Evolutionary conservation across 2,113 vertebrate genomes (phyloP).

Genomic region (Tragulus kanchil): DNA sequence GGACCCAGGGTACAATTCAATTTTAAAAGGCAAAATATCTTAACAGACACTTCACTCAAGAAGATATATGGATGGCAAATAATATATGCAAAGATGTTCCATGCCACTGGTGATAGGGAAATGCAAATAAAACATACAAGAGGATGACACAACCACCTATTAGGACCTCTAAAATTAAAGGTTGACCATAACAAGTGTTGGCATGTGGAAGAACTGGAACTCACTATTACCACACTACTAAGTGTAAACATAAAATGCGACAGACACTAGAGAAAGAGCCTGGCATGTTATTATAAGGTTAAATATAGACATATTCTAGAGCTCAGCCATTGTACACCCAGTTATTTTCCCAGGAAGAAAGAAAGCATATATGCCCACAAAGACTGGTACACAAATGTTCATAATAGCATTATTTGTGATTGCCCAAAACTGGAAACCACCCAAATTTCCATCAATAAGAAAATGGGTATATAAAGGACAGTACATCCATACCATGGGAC

Average conservation of each 20-base stretch:
- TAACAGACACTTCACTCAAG: background rate
- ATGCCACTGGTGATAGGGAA: background rate
- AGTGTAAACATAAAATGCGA: background rate
- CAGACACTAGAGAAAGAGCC: background rate
- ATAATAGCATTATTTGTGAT: background rate
- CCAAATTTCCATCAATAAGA: background rate
- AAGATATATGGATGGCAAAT: background rate
- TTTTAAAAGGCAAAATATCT: slow-evolving; percentile 29
- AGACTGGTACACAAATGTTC: background rate
- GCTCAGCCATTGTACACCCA: background rate
- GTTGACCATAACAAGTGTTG: background rate
- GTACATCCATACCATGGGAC: background rate
- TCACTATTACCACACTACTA: background rate
- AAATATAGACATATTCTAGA: background rate
- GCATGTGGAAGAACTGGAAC: background rate
- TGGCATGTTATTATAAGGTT: background rate
- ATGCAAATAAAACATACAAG: background rate
- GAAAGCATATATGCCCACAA: background rate
- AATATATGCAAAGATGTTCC: background rate
- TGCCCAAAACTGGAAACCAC: background rate
- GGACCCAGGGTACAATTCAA: background rate
- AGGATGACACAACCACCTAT: background rate
- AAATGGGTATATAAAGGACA: background rate
- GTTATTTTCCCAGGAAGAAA: background rate
- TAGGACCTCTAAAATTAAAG: background rate